Percentiles rank a stretch among this genome's conserved stretches.
Conservation (phyloP, 2,797 vertebrate genomes). For the Manis crassicaudata region DNA sequence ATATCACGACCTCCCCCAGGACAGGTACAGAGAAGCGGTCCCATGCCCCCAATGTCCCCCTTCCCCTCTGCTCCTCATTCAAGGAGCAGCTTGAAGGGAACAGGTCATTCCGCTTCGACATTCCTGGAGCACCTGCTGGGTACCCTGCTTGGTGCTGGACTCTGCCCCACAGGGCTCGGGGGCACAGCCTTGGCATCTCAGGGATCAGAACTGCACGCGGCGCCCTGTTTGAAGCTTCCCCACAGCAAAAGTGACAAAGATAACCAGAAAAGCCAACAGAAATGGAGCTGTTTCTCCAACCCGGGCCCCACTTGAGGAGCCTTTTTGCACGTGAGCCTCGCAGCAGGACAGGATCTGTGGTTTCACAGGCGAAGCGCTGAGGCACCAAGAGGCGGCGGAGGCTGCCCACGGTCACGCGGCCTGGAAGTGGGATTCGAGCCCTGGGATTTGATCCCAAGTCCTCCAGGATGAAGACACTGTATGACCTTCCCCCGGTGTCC, state of each 20-base stretch:
- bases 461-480: neutral
- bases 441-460: neutral
- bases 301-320: accelerated
- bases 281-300: neutral
- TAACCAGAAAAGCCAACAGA: neutral
- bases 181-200: neutral
- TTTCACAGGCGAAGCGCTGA: neutral
- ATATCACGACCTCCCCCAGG: neutral
- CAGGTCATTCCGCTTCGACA: neutral
- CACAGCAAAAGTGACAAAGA: accelerated
- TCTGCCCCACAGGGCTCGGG: neutral
- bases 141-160: neutral
- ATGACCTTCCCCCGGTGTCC: neutral
- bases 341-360: accelerated
- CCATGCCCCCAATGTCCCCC: accelerated
- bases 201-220: neutral
- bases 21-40: neutral
- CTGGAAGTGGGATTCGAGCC: accelerated
- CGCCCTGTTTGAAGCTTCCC: neutral
- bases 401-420: neutral
- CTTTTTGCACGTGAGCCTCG: neutral
- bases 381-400: neutral
- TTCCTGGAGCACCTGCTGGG: neutral
- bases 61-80: neutral
- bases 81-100: neutral